Evolutionary conservation across 2,888 invertebrate genomes (phyloP).

Genomic region (Clunio marinus): DNA sequence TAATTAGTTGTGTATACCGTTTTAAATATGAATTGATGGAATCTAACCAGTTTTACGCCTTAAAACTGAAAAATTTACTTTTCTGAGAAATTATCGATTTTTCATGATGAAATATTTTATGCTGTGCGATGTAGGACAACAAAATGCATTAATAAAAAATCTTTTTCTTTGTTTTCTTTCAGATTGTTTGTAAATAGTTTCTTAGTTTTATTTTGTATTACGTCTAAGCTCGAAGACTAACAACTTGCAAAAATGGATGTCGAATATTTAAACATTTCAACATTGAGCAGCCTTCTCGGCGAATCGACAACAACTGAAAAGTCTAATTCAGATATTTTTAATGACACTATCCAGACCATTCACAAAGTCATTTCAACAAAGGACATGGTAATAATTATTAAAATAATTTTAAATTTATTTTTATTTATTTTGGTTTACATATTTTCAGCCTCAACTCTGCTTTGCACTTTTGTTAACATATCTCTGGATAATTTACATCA

Average conservation of each 20-base stretch:
- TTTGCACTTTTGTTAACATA: slow-evolving; percentile 73
- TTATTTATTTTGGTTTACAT: background rate
- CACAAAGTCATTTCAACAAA: slow-evolving; percentile 25
- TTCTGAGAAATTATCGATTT: slow-evolving; percentile 38
- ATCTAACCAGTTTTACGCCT: too few relatives aligned
- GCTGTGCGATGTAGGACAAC: background rate
- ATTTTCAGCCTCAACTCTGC: slow-evolving; percentile 63
- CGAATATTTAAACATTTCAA: slow-evolving; percentile 9
- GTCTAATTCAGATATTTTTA: slow-evolving; percentile 1
- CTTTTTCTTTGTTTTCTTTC: background rate
- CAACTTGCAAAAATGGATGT: background rate
- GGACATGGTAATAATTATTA: slow-evolving; percentile 32
- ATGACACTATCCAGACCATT: background rate
- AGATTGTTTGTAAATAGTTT: slow-evolving; percentile 37
- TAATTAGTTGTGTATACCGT: too few relatives aligned
- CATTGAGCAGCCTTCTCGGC: slow-evolving; percentile 3
- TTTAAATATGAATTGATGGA: too few relatives aligned
- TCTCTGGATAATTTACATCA: slow-evolving; percentile 89
- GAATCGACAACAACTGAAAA: background rate
- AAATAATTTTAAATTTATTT: background rate
- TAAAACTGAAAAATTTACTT: too few relatives aligned
- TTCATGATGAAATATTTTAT: slow-evolving; percentile 2
- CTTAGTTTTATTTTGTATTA: slow-evolving; percentile 16
- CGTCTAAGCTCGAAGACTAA: background rate
- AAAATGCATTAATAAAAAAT: too few relatives aligned